phyloP scores from a whole-genome alignment of 2,797 vertebrate genomes.

The Euphonia xanthogaster region DNA sequence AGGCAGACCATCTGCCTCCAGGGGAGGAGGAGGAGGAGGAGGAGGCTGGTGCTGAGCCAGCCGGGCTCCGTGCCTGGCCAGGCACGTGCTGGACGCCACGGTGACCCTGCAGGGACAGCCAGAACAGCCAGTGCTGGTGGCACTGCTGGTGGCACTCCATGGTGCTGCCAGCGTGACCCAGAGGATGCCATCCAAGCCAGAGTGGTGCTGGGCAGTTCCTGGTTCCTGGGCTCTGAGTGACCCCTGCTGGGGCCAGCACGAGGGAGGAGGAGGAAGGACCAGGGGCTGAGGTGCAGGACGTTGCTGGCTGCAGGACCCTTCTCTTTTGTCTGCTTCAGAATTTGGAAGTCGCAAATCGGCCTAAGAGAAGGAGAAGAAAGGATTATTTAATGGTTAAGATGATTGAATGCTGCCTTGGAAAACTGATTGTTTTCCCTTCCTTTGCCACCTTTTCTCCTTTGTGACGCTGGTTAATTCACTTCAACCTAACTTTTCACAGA shows the following conservation, averaged over 20 bases:
- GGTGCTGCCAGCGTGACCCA: neutral
- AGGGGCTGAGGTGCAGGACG: neutral
- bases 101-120: fast-evolving
- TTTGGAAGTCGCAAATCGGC: conserved; percentile 26
- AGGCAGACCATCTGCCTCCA: neutral
- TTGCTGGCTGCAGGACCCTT: neutral
- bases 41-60: neutral
- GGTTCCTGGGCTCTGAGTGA: conserved; percentile 65
- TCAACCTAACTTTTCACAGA: conserved; percentile 66
- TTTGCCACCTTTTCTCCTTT: conserved; percentile 59
- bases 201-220: neutral
- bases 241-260: conserved; percentile 61
- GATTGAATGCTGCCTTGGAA: conserved; percentile 50
- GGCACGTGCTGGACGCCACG: fast-evolving
- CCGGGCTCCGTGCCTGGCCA: fast-evolving
- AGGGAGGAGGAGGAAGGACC: conserved; percentile 31
- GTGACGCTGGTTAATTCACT: conserved; percentile 58
- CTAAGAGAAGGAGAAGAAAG: conserved; percentile 45
- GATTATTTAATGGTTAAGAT: conserved; percentile 43
- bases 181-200: neutral
- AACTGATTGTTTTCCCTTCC: conserved; percentile 50
- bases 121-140: fast-evolving
- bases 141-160: neutral
- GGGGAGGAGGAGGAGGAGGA: neutral
- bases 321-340: conserved; percentile 3